A percentile compares a stretch with the other conserved stretches of the same genome.
These are phyloP conservation scores for Polyodon spathula DNA, from an alignment of 2,113 vertebrate genomes.

Conservation along the genomic window DNA sequence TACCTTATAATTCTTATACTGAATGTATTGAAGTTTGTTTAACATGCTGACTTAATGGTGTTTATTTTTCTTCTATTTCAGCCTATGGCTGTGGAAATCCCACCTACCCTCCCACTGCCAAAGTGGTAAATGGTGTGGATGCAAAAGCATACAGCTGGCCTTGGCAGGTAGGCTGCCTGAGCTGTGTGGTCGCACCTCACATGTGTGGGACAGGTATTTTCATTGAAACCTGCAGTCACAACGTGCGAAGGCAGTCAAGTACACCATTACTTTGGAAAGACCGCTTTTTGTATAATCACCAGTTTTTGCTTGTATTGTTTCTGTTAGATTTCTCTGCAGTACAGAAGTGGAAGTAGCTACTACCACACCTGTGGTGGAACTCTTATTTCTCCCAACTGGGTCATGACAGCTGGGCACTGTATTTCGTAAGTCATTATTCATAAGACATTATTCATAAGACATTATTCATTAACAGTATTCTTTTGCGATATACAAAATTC, in stretches of 20 bases:
- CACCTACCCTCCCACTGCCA: slow-evolving; percentile 10
- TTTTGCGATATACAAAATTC: too few species aligned
- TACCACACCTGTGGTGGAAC: slow-evolving; percentile 56
- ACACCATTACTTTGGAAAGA: too few species aligned
- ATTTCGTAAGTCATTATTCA: slow-evolving; percentile 38
- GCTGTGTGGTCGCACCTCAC: too few species aligned
- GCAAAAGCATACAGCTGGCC: slow-evolving; percentile 29
- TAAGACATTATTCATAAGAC: too few species aligned
- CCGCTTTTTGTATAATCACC: not conserved
- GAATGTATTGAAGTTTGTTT: slow-evolving; percentile 6
- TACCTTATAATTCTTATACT: not conserved
- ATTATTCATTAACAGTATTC: too few species aligned
- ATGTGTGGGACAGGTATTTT: too few species aligned
- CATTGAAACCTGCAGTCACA: too few species aligned
- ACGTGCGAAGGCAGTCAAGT: too few species aligned
- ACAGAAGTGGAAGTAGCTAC: slow-evolving; percentile 40
- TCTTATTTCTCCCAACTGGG: slow-evolving; percentile 48
- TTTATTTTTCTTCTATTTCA: slow-evolving; percentile 1
- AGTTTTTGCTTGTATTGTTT: slow-evolving; percentile 1
- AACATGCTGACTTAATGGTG: not conserved
- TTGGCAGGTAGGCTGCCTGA: slow-evolving; percentile 24
- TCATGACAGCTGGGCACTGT: slow-evolving; percentile 55
- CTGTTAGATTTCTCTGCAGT: slow-evolving; percentile 51
- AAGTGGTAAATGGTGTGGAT: slow-evolving; percentile 29
- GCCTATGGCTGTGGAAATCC: slow-evolving; percentile 18